These are phyloP conservation scores for Limenitis camilla DNA, from an alignment of 2,888 invertebrate genomes.

Conservation along the genomic window DNA sequence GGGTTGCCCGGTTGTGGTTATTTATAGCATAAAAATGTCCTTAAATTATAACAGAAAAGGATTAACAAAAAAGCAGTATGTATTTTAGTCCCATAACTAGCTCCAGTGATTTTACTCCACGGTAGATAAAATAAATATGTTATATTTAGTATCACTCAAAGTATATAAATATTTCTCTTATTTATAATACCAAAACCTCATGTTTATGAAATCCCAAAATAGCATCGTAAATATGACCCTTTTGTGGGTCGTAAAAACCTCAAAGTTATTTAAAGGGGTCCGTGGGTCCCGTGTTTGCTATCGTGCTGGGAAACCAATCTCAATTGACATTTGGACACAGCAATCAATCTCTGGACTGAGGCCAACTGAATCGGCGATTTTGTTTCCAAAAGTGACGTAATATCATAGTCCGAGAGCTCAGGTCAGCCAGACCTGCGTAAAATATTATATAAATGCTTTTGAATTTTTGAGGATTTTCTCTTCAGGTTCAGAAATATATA, in stretches of 20 bases:
- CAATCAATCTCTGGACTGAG: slow-evolving; percentile 49
- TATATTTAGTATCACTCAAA: neutral
- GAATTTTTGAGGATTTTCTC: no score
- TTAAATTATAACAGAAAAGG: no score
- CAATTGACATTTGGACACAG: slow-evolving; percentile 52
- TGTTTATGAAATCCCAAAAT: slow-evolving; percentile 4
- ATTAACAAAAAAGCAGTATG: no score
- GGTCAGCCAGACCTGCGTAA: neutral
- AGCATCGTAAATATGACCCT: slow-evolving; percentile 1
- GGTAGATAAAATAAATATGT: no score
- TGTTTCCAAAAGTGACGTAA: slow-evolving; percentile 18
- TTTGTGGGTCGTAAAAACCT: neutral
- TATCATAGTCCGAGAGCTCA: slow-evolving; percentile 11
- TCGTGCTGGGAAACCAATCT: slow-evolving; percentile 31
- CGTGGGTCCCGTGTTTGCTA: slow-evolving; percentile 7
- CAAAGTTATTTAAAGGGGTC: slow-evolving; percentile 9
- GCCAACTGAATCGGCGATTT: slow-evolving; percentile 35
- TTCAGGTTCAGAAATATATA: no score
- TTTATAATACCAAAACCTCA: neutral
- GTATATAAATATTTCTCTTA: neutral
- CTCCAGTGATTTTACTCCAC: no score
- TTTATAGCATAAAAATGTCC: no score
- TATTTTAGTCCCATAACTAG: no score
- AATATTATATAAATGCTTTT: no score
- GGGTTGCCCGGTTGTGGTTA: no score